Conservation (phyloP, 2,888 invertebrate genomes). For the Unio delphinus region DNA sequence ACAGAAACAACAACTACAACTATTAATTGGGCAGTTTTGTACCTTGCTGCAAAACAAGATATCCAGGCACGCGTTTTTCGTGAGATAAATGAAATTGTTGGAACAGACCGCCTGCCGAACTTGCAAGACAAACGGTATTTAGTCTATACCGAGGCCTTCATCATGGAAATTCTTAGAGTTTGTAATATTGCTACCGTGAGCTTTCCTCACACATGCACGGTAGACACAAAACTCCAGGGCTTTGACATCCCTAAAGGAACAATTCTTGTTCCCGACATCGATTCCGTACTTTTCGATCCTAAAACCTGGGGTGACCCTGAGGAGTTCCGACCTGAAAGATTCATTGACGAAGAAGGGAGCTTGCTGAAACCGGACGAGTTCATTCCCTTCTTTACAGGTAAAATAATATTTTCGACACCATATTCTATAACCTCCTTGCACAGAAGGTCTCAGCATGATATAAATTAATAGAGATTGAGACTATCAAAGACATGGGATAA, state of each 20-base stretch:
- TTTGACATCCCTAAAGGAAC: neutral
- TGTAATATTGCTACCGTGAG: neutral
- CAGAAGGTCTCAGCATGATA: too few relatives aligned
- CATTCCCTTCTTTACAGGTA: slow-evolving; percentile 2
- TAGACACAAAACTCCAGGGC: neutral
- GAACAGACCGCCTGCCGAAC: neutral
- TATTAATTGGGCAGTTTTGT: slow-evolving; percentile 2
- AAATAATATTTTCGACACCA: neutral
- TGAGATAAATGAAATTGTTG: slow-evolving; percentile 5
- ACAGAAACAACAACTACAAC: slow-evolving; percentile 6
- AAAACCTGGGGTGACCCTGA: neutral
- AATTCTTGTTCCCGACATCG: neutral
- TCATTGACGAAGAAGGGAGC: neutral
- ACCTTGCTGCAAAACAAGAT: neutral
- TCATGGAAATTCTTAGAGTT: slow-evolving; percentile 1
- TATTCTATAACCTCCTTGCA: too few relatives aligned
- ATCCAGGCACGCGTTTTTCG: neutral
- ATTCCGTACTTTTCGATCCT: neutral
- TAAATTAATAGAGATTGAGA: too few relatives aligned
- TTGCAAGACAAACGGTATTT: slow-evolving; percentile 5
- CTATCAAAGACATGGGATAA: too few relatives aligned
- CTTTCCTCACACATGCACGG: neutral
- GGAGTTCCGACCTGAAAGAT: neutral
- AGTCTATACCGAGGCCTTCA: slow-evolving; percentile 2
- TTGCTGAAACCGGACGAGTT: neutral